Conservation (phyloP, 1,140 invertebrate genomes). For the Ooceraea biroi region DNA sequence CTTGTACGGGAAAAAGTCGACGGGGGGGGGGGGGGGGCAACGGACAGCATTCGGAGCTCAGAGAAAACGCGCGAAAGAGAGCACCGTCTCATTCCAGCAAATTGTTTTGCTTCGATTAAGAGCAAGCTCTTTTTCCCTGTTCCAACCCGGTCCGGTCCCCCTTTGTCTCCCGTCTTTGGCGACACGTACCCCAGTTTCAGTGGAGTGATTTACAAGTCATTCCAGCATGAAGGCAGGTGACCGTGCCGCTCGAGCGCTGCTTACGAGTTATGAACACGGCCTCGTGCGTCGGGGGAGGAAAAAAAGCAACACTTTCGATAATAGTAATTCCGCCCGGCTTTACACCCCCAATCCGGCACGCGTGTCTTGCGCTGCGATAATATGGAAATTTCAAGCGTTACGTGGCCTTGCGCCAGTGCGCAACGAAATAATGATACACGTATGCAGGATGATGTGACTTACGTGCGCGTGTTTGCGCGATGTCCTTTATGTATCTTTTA, state of each 20-base stretch:
- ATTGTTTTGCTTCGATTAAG: slow-evolving; percentile 73
- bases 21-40: too few species aligned
- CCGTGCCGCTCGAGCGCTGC: slow-evolving; percentile 81
- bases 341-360: slow-evolving; percentile 28
- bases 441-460: not conserved
- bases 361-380: slow-evolving; percentile 5
- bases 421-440: not conserved
- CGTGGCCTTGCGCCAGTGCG: not conserved
- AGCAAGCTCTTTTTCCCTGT: slow-evolving; percentile 28
- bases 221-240: slow-evolving; percentile 85
- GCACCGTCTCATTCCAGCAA: slow-evolving; percentile 19
- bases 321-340: slow-evolving; percentile 61
- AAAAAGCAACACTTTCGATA: slow-evolving; percentile 51
- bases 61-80: slow-evolving; percentile 45
- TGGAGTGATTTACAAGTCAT: slow-evolving; percentile 86
- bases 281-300: slow-evolving; percentile 24
- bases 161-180: slow-evolving; percentile 70
- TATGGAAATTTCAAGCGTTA: slow-evolving; percentile 42
- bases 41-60: too few species aligned
- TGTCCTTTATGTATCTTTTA: not conserved
- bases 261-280: slow-evolving; percentile 66
- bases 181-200: slow-evolving; percentile 83
- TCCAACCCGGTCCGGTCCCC: slow-evolving; percentile 22
- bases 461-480: not conserved
- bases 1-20: not conserved